Evolutionary conservation across 2,113 vertebrate genomes (phyloP).

Genomic region (Zeus faber): DNA sequence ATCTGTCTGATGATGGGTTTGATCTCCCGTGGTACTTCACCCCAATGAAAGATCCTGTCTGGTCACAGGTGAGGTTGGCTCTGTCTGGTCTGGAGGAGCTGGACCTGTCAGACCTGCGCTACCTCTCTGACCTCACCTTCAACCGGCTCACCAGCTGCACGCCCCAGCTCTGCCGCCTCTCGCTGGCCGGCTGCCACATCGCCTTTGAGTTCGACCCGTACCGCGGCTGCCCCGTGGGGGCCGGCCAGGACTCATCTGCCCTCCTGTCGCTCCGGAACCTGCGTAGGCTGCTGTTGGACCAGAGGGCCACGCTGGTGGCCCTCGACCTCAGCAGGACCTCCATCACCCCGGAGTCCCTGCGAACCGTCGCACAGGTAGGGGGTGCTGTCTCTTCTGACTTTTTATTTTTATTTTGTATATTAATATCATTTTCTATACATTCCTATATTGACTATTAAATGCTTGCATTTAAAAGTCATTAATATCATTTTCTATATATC

Average conservation of each 20-base stretch:
- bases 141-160: constrained; percentile 77
- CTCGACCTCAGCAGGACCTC: constrained; percentile 81
- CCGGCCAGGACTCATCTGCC: constrained; percentile 61
- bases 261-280: constrained; percentile 79
- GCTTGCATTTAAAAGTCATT: too few relatives aligned
- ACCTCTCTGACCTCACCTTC: constrained; percentile 81
- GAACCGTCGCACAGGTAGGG: constrained; percentile 68
- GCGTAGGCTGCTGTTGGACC: constrained; percentile 67
- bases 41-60: too few relatives aligned
- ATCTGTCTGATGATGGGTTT: too few relatives aligned
- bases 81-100: constrained; percentile 77
- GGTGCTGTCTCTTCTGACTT: constrained; percentile 14
- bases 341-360: constrained; percentile 74
- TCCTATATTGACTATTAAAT: too few relatives aligned
- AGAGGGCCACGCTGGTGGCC: constrained; percentile 57
- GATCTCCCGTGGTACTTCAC: too few relatives aligned
- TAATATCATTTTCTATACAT: too few relatives aligned
- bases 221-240: constrained; percentile 47
- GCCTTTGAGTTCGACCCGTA: constrained; percentile 78
- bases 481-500: too few relatives aligned
- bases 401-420: not conserved
- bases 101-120: constrained; percentile 75
- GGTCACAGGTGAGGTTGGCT: constrained; percentile 57
- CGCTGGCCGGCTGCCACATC: constrained; percentile 81
- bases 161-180: constrained; percentile 65